phyloP scores from a whole-genome alignment of 2,888 invertebrate species.

The Hypolimnas misippus region DNA sequence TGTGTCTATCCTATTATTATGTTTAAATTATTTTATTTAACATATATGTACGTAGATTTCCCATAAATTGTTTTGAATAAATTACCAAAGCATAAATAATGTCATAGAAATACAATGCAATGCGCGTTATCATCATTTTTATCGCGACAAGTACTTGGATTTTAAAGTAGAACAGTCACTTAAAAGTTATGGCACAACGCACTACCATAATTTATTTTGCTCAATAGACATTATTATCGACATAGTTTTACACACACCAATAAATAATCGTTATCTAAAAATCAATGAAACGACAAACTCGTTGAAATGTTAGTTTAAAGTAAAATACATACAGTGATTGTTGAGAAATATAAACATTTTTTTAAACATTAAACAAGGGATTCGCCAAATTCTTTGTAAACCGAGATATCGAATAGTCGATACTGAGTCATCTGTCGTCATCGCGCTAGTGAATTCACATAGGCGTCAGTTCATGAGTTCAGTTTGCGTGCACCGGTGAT shows the following conservation, averaged over 20 bases:
- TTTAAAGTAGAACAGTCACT: no score
- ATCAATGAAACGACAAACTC: neutral
- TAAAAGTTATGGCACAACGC: no score
- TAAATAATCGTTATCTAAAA: neutral
- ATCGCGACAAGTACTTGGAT: no score
- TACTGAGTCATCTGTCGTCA: conserved; percentile 71
- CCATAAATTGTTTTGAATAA: no score
- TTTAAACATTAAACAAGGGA: conserved; percentile 51
- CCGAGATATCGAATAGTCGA: conserved; percentile 54
- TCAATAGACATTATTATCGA: neutral
- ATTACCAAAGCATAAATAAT: no score
- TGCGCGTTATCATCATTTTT: no score
- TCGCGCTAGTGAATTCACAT: conserved; percentile 31
- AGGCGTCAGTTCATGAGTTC: conserved; percentile 37
- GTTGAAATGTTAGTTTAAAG: neutral
- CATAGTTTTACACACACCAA: neutral
- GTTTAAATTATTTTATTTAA: no score
- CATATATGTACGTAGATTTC: no score
- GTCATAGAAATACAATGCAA: no score
- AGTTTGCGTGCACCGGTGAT: conserved; percentile 75
- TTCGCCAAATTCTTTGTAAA: conserved; percentile 43
- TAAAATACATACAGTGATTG: neutral
- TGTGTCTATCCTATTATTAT: no score
- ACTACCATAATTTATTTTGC: neutral
- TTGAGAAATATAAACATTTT: conserved; percentile 30